Percentiles rank a stretch among this genome's conserved stretches.
These are phyloP conservation scores for Pterois miles DNA, from an alignment of 2,797 vertebrate species.

Conservation along the genomic window DNA sequence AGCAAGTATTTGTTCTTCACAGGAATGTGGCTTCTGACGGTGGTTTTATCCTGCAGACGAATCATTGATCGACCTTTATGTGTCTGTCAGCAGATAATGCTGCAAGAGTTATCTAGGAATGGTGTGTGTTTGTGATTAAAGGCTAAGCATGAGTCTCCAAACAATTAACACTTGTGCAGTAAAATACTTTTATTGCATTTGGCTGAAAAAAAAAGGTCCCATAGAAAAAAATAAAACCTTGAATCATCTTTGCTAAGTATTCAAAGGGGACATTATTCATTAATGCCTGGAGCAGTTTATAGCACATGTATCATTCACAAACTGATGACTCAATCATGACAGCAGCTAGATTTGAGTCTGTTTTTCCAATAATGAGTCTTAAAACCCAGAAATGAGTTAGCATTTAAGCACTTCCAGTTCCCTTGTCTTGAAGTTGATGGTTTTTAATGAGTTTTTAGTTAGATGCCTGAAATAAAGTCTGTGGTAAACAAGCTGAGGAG, in stretches of 20 bases:
- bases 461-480: too few species aligned
- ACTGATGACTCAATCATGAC: slow-evolving; percentile 7
- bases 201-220: not conserved
- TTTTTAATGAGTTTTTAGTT: too few species aligned
- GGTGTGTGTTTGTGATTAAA: slow-evolving; percentile 2
- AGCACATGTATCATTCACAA: slow-evolving; percentile 3
- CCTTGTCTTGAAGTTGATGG: too few species aligned
- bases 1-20: slow-evolving; percentile 28
- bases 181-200: slow-evolving; percentile 15
- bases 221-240: not conserved
- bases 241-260: not conserved
- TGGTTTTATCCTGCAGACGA: slow-evolving; percentile 1
- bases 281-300: not conserved
- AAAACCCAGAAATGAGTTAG: too few species aligned
- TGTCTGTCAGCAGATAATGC: slow-evolving; percentile 44
- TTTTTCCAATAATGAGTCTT: not conserved
- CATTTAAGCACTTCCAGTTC: fast-evolving
- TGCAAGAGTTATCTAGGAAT: slow-evolving; percentile 27
- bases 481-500: too few species aligned
- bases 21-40: not conserved
- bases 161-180: not conserved
- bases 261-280: not conserved
- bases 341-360: slow-evolving; percentile 5
- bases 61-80: slow-evolving; percentile 21
- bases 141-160: not conserved